Base-by-base conservation (phyloP, 2,888 invertebrate genomes). In the Drosophila limbata region DNA sequence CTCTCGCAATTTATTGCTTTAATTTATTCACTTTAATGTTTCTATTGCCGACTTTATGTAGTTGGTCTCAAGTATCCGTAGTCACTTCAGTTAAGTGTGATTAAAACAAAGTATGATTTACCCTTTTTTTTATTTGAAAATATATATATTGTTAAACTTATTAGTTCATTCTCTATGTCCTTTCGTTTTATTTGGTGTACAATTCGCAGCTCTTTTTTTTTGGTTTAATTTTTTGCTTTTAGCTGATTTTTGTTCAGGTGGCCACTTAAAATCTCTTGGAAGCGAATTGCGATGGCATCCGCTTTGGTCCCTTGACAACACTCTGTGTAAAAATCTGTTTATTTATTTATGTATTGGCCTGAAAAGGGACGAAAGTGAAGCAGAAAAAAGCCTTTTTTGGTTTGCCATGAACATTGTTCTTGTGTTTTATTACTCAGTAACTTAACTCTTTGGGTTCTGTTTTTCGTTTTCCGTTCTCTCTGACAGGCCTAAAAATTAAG, bases 341-440 rank as follows among this genome's bases (percentile, higher is more conserved):
- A 89, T 87, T 89, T 86, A 79, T 88, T 88, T 89, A 76, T 68
- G 68, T 63, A 1, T 70, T 70, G 51, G 51, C 39, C 45, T 11
- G 44, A 45, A 65, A 51, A 77, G 62, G 67, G 63, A 31, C 50
- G n/a, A 42, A 21, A 33, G 48, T 25, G 21, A 40, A 37, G 33
- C 28, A 65, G 37, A 42, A 67, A 74, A 69, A 68, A 61, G 63
- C 45, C 67, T 68, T 28, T 68, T 67, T 70, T 39, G 47, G 52
- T 52, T 56, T 57, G 11, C 61, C 37, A 10, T 35, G 17, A 45
- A 37, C 35, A 52, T 55, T 71, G 50, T 48, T 62, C 33, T 59
- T 66, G 47, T 53, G 64, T 52, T 52, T 65, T 51, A 66, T 62
- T 69, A 62, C 55, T 33, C 40, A 52, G 65, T 35, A 73, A 85